A percentile compares a stretch with the other conserved stretches of the same genome.
Evolutionary conservation across 1,140 invertebrate genomes (phyloP).

Genomic region (Andrena cerasifolii): DNA sequence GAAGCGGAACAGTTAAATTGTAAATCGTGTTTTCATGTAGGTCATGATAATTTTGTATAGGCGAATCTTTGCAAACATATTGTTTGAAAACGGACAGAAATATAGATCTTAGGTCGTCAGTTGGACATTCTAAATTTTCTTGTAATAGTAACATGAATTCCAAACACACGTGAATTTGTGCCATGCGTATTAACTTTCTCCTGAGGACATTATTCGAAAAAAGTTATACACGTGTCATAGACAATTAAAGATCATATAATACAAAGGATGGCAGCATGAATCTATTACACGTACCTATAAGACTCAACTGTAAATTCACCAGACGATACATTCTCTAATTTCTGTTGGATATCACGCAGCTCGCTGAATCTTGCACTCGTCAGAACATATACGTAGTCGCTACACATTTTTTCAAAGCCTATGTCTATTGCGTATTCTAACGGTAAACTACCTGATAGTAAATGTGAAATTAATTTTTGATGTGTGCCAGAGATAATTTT

Average conservation of each 20-base stretch:
- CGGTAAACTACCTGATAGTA: conserved; percentile 67
- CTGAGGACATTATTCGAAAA: conserved; percentile 58
- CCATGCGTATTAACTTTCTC: conserved; percentile 66
- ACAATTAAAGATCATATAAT: not conserved
- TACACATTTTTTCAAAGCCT: conserved; percentile 75
- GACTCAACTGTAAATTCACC: conserved; percentile 64
- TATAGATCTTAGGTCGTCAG: conserved; percentile 63
- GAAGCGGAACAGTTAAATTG: conserved; percentile 57
- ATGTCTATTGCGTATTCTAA: conserved; percentile 75
- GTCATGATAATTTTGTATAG: conserved; percentile 60
- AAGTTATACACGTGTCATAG: conserved; percentile 7
- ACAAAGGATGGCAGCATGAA: conserved; percentile 6
- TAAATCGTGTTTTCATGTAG: conserved; percentile 65
- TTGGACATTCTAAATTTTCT: conserved; percentile 69
- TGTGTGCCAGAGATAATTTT: conserved; percentile 65
- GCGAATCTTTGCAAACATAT: conserved; percentile 66
- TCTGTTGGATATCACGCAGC: conserved; percentile 62
- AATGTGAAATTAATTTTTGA: conserved; percentile 47
- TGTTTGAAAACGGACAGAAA: conserved; percentile 66
- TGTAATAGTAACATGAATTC: conserved; percentile 76
- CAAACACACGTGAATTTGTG: conserved; percentile 74
- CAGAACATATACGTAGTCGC: conserved; percentile 75
- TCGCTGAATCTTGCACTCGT: conserved; percentile 64
- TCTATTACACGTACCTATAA: conserved; percentile 64
- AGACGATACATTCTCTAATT: conserved; percentile 53